Conservation (phyloP, 2,797 vertebrate species). For the Gymnothorax reevesii region DNA sequence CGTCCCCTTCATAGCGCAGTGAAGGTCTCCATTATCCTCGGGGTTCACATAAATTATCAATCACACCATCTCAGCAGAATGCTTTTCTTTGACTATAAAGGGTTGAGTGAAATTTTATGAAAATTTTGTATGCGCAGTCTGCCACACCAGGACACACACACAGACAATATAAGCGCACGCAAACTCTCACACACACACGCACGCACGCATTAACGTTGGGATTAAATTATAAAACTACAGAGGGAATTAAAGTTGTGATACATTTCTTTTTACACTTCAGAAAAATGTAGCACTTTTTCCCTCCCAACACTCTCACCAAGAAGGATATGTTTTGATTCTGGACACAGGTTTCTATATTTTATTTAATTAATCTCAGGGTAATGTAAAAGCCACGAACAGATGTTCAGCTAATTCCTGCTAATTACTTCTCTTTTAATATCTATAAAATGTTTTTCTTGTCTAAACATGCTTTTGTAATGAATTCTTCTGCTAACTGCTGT, state of each 20-base stretch:
- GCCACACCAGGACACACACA: neutral
- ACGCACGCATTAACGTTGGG: neutral
- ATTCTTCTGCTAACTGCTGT: constrained; percentile 31
- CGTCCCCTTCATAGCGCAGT: neutral
- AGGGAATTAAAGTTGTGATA: neutral
- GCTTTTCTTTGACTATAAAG: neutral
- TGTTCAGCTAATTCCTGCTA: constrained; percentile 52
- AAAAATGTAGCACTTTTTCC: neutral
- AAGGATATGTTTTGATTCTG: neutral
- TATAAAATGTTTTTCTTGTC: constrained; percentile 36
- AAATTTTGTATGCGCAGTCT: neutral
- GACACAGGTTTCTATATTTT: constrained; percentile 46
- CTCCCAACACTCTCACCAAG: neutral
- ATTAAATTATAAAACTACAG: neutral
- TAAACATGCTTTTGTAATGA: constrained; percentile 33
- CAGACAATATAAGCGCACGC: no score
- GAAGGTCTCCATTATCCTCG: neutral
- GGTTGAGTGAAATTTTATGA: neutral
- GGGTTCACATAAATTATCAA: neutral
- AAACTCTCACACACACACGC: no score
- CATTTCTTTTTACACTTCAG: neutral
- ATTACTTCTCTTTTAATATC: constrained; percentile 51
- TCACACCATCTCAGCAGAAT: neutral
- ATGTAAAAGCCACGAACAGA: constrained; percentile 46
- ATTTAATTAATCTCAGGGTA: constrained; percentile 53